These are phyloP conservation scores for Poeciliopsis infans DNA, from an alignment of 2,797 vertebrate species.

Conservation along the genomic window DNA sequence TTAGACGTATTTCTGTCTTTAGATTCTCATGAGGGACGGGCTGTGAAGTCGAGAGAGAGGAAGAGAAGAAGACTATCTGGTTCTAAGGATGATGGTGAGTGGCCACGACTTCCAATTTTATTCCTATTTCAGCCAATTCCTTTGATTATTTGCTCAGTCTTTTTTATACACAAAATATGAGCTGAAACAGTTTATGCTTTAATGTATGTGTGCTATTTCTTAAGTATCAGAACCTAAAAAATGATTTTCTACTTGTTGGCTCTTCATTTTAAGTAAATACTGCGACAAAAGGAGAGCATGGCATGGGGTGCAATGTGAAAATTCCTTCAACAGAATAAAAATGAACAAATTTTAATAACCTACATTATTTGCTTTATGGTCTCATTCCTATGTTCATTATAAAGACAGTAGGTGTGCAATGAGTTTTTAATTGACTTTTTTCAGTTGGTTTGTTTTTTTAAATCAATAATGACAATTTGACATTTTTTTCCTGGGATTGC, in stretches of 20 bases:
- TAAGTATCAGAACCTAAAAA: not conserved
- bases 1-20: constrained; percentile 37
- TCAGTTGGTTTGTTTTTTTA: not conserved
- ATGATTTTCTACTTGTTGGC: not conserved
- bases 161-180: constrained; percentile 23
- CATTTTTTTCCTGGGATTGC: not conserved
- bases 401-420: constrained; percentile 2
- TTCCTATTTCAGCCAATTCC: constrained; percentile 14
- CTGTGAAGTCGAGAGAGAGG: constrained; percentile 44
- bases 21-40: constrained; percentile 50
- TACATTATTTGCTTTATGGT: not conserved
- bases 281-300: not conserved
- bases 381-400: not conserved
- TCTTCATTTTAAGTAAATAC: not conserved
- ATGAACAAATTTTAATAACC: not conserved
- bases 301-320: not conserved
- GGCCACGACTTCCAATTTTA: constrained; percentile 29
- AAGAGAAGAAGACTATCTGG: constrained; percentile 61
- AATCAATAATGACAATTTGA: not conserved
- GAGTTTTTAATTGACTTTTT: not conserved
- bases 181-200: constrained; percentile 13
- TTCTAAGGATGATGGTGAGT: constrained; percentile 58
- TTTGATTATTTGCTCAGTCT: constrained; percentile 23
- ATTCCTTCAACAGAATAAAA: not conserved
- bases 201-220: not conserved